Evolutionary conservation across 1,140 invertebrate species (phyloP), one percentile per base, ranked within the genome.

Genomic region (Scaptomyza hsui): DNA sequence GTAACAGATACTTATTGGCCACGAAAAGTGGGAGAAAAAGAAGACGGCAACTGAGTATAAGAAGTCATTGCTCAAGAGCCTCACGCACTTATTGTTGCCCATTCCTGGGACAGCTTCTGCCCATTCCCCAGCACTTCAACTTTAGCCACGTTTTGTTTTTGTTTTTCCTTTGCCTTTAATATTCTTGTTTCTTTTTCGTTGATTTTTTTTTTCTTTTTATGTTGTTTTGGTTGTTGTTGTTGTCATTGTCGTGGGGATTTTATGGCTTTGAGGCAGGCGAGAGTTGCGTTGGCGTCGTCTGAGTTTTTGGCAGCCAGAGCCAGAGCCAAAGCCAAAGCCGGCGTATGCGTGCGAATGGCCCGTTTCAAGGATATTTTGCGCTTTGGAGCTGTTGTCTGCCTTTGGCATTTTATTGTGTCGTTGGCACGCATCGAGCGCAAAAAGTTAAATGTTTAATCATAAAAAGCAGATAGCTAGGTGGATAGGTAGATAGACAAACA

Each of bases 371-470:
- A 85, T 80, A 51, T 59, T 64, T 59, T n/a, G 35, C 24, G 41
- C 24, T 55, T 67, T 67, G 59, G 37, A 57, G 47, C 52, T 51
- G 29, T 53, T 37, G 47, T 39, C 32, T 71, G 52, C 52, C 81
- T 78, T 51, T 61, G 77, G 73, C 68, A 72, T 79, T 85, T 85
- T 76, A 67, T 73, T 80, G 73, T 85, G 81, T 80, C 80, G 67
- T 76, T 83, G 80, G 75, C 81, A 85, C 75, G 81, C 79, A 83
- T 47, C 44, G 70, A 67, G 65, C 60, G 57, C 80, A 67, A 49
- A 79, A 76, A 86, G 57, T 75, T 74, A 78, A 86, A 86, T 77
- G 73, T 61, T 86, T 86, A 81, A 81, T 81, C 77, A 75, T 75
- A 51, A 65, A 45, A 42, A 75, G 0, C 32, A 52, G 37, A 39